Base-by-base conservation (phyloP, 2,113 vertebrate species). In the Paraplagusia blochii region DNA sequence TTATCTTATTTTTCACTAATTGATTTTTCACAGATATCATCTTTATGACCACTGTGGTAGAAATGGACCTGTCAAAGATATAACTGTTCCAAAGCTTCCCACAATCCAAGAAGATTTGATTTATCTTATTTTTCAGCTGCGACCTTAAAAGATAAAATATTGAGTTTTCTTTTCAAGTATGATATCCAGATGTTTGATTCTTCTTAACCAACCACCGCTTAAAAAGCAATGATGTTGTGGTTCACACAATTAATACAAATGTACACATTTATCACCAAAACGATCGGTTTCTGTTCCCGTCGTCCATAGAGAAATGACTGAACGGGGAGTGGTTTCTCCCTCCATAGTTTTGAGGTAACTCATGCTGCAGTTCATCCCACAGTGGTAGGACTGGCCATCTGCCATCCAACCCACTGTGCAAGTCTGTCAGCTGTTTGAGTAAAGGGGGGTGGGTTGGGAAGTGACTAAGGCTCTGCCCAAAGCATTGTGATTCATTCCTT, bases 341-440 rank as follows among this genome's bases (percentile, higher is more conserved):
- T 11, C 19, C 8, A 34, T 12, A 8, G 22, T 65, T 53, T 44
- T 60, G 29, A 56, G 61, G 66, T 22, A 49, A 16, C 49, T 55
- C 48, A 9, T 10, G 22, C 45, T 15, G 44, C 39, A 60, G 48
- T 53, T 77, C 62, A 58, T 79, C 55, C 39, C 15, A 14, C 18
- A 45, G 67, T 59, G 70, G 61, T 7, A 9, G 29, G 43, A 14
- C 63, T 70, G 82, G 69, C 64, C 34, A 1, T 13, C 17, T 19
- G 60, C 58, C 72, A 59, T 35, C 49, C 5, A 72, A 69, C 67
- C 72, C 33, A 73, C 73, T 63, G 54, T 69, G 53, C 40, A 43
- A 77, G 75, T 67, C 58, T 72, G 69, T 71, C 76, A 79, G 78
- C 69, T 72, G 76, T 74, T 82, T 51, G 59, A 61, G 56, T 61